These are phyloP conservation scores for Sipha maydis DNA, from an alignment of 2,888 invertebrate genomes.

Conservation along the genomic window DNA sequence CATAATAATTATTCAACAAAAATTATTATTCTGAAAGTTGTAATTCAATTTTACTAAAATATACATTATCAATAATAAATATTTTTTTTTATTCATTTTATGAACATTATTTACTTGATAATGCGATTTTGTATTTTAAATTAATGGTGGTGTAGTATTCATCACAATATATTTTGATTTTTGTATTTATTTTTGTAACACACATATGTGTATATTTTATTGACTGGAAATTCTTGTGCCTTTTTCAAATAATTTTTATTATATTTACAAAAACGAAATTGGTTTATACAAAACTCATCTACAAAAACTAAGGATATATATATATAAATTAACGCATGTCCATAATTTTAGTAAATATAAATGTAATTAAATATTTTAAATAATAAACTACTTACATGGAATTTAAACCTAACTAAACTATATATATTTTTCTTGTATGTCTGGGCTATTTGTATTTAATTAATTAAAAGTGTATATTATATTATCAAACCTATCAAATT, in stretches of 20 bases:
- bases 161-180: neutral
- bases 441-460: too few relatives aligned
- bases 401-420: too few relatives aligned
- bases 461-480: too few relatives aligned
- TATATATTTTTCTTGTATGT: too few relatives aligned
- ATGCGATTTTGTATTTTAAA: neutral
- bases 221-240: neutral
- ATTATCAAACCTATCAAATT: too few relatives aligned
- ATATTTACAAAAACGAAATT: neutral
- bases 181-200: constrained; percentile 31
- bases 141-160: neutral
- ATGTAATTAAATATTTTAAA: neutral
- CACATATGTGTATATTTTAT: constrained; percentile 12
- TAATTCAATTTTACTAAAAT: neutral
- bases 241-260: neutral
- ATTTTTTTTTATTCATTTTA: neutral
- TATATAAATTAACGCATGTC: too few relatives aligned
- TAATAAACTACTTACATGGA: neutral
- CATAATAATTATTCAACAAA: neutral
- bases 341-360: neutral
- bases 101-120: neutral
- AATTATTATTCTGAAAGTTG: neutral
- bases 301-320: neutral
- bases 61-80: neutral
- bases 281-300: neutral